phyloP scores from a whole-genome alignment of 2,113 vertebrate genomes.

The Labeo catla region DNA sequence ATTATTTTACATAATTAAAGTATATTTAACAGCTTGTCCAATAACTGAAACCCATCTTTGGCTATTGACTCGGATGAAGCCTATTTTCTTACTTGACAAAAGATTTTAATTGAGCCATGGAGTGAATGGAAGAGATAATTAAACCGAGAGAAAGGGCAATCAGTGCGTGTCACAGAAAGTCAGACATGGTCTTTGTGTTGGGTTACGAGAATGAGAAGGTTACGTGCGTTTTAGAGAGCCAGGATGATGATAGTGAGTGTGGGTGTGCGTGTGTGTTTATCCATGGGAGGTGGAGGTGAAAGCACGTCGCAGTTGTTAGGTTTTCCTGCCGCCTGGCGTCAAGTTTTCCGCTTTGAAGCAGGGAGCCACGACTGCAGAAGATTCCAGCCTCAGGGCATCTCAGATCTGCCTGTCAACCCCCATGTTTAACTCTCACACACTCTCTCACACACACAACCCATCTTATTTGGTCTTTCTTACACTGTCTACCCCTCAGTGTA shows the following conservation, averaged over 20 bases:
- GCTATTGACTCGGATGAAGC: background rate
- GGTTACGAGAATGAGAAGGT: background rate
- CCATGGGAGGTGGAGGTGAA: constrained; percentile 29
- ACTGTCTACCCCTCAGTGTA: background rate
- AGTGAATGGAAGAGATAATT: constrained; percentile 7
- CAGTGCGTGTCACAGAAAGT: background rate
- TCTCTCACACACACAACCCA: constrained; percentile 3
- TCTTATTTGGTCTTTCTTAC: background rate
- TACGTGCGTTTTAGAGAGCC: background rate
- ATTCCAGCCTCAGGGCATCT: constrained; percentile 14
- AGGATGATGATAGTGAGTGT: constrained; percentile 12
- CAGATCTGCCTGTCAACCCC: constrained; percentile 12
- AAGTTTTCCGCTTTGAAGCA: constrained; percentile 47
- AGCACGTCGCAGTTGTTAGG: constrained; percentile 4
- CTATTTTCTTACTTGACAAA: background rate
- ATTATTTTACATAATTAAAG: background rate
- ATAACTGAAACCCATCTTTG: background rate
- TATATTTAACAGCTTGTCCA: constrained; percentile 4
- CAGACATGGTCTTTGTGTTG: background rate
- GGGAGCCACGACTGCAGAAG: constrained; percentile 19
- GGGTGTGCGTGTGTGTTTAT: constrained; percentile 28
- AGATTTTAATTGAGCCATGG: background rate
- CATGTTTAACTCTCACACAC: constrained; percentile 15
- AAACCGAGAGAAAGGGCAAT: background rate
- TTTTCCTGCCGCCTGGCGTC: constrained; percentile 28